Percentiles rank a stretch among this genome's conserved stretches.
These are phyloP conservation scores for Zaprionus capensis DNA, from an alignment of 1,140 invertebrate genomes.

Conservation along the genomic window DNA sequence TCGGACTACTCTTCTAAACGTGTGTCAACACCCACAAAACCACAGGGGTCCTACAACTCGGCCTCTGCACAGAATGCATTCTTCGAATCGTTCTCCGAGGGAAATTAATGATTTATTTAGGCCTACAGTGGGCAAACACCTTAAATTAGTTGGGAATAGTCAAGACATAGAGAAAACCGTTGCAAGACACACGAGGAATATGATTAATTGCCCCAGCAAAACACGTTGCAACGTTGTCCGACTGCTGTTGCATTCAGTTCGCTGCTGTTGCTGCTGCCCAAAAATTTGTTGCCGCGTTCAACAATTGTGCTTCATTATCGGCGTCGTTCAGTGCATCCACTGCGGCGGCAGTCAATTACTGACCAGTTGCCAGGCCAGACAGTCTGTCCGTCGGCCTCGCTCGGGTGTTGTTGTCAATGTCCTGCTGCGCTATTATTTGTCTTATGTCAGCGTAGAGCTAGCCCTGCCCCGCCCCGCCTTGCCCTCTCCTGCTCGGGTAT, in stretches of 20 bases:
- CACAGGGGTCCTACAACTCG: slow-evolving; percentile 44
- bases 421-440: slow-evolving; percentile 84
- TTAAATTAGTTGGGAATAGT: slow-evolving; percentile 68
- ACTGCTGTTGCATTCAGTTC: slow-evolving; percentile 41
- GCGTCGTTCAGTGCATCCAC: slow-evolving; percentile 60
- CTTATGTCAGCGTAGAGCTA: slow-evolving; percentile 66
- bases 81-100: background rate
- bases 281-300: slow-evolving; percentile 62
- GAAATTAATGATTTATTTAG: slow-evolving; percentile 70
- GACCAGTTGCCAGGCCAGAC: slow-evolving; percentile 21
- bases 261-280: slow-evolving; percentile 14
- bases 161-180: slow-evolving; percentile 39
- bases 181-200: slow-evolving; percentile 45
- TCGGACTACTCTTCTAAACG: slow-evolving; percentile 42
- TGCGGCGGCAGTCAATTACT: slow-evolving; percentile 49
- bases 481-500: slow-evolving; percentile 40
- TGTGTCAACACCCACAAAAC: slow-evolving; percentile 77
- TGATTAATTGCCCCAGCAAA: slow-evolving; percentile 61
- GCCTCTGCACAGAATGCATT: slow-evolving; percentile 21
- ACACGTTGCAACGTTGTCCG: slow-evolving; percentile 12
- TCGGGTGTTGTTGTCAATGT: slow-evolving; percentile 82
- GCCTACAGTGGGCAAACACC: slow-evolving; percentile 61
- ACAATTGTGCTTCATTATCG: slow-evolving; percentile 77
- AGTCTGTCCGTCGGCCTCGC: slow-evolving; percentile 1
- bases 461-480: slow-evolving; percentile 9